Base-by-base conservation (phyloP, 2,888 invertebrate species). In the Dorcus hopei region DNA sequence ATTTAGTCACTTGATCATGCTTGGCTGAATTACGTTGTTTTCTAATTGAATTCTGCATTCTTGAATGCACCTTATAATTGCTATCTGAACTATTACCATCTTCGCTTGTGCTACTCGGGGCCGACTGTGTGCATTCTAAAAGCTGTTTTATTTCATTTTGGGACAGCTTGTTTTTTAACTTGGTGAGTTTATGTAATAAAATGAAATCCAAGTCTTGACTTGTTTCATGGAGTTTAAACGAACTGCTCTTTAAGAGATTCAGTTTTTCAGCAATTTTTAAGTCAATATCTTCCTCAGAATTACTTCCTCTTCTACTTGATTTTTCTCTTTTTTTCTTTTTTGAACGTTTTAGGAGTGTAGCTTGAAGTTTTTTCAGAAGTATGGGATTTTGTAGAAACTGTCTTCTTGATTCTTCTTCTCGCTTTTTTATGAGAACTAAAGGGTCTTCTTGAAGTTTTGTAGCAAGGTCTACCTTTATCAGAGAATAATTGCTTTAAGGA, bases 391-490 rank as follows among this genome's bases (percentile, higher is more conserved):
- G 91, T 3, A 97, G 77, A 39, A 97, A 81, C 59, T 92, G 89
- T 59, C 89, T 87, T 42, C 91, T 82, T 0, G 91, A 90, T 72
- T 97, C 95, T 74, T 95, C 87, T 79, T 97, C 96, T 55, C 91
- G 86, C 72, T 94, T 91, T 70, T 90, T 92, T 6, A 97, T 96
- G 3, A 90, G 84, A 73, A 93, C 87, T 41, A 97, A 78, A 0
- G 97, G 97, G 81, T 97, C 97, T 77, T 97, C 97, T 74, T 95
- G 86, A 62, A 95, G 83, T 79, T 97, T 97, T 16, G 94, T 85
- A 48, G 86, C 88, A 71, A 95, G 82, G 76, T 97, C 96, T 9
- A 95, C 91, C 79, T 93, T 89, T 54, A 87, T 84, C 33, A 60
- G 59, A 38, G 61, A 33, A 33, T 33, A 33, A 33, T 19, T 19